A percentile compares a stretch with the other conserved stretches of the same genome.
Conservation (phyloP, 2,797 vertebrate species). For the Etheostoma perlongum region DNA sequence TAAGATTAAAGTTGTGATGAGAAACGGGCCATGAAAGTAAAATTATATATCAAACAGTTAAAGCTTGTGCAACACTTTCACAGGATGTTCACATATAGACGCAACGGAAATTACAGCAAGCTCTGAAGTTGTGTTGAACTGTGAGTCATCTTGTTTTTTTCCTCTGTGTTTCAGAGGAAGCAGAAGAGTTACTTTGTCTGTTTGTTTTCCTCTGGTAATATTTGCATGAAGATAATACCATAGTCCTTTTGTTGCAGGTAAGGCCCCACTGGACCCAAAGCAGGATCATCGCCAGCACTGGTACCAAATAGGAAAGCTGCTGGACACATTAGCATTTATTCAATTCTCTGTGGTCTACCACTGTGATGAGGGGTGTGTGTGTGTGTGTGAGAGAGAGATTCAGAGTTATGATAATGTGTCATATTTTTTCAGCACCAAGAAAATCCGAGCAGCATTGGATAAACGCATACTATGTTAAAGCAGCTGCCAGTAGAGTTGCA, state of each 20-base stretch:
- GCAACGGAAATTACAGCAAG: slow-evolving; percentile 36
- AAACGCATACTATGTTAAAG: slow-evolving; percentile 46
- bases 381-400: slow-evolving; percentile 48
- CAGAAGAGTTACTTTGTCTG: slow-evolving; percentile 34
- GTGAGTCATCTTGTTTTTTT: neutral
- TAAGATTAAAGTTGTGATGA: neutral
- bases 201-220: slow-evolving; percentile 57
- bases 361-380: slow-evolving; percentile 57
- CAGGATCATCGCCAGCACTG: slow-evolving; percentile 50
- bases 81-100: slow-evolving; percentile 34
- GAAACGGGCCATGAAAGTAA: neutral
- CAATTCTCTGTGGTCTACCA: slow-evolving; percentile 58
- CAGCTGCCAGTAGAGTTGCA: slow-evolving; percentile 34
- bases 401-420: slow-evolving; percentile 69
- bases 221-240: slow-evolving; percentile 58
- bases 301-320: slow-evolving; percentile 56
- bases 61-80: slow-evolving; percentile 8
- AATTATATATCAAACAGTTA: neutral
- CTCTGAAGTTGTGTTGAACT: slow-evolving; percentile 51
- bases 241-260: slow-evolving; percentile 62
- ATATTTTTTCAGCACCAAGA: slow-evolving; percentile 31
- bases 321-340: slow-evolving; percentile 75
- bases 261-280: slow-evolving; percentile 51
- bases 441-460: slow-evolving; percentile 19
- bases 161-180: slow-evolving; percentile 43